phyloP scores from a whole-genome alignment of 2,113 vertebrate species.

The Mobula hypostoma region DNA sequence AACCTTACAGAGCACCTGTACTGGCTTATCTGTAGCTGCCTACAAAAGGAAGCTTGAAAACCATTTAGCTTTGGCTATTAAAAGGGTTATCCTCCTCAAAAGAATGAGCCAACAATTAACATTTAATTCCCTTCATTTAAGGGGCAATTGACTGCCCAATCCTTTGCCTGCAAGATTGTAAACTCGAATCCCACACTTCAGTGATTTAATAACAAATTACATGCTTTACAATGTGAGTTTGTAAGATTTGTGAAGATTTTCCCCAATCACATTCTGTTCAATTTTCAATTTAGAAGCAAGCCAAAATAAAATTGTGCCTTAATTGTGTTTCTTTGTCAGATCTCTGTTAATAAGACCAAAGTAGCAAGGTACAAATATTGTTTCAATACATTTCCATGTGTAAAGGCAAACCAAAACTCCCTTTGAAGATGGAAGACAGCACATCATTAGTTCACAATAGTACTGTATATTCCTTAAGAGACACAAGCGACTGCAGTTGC shows the following conservation, averaged over 20 bases:
- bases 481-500: no score
- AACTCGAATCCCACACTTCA: neutral
- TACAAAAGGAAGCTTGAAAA: neutral
- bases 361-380: no score
- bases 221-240: neutral
- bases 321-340: neutral
- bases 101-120: neutral
- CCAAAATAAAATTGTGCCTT: neutral
- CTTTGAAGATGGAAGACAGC: no score
- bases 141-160: neutral
- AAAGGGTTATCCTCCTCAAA: neutral
- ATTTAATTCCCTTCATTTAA: neutral
- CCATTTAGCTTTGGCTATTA: neutral
- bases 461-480: no score
- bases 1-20: neutral
- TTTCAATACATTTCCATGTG: neutral
- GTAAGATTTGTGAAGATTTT: neutral
- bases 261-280: neutral
- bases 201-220: neutral
- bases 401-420: no score
- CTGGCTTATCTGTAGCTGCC: neutral
- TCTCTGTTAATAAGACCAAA: neutral
- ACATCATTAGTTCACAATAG: no score
- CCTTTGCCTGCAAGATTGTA: neutral
- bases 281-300: neutral